Conservation (phyloP, 2,113 vertebrate species). For the Manacus vitellinus region DNA sequence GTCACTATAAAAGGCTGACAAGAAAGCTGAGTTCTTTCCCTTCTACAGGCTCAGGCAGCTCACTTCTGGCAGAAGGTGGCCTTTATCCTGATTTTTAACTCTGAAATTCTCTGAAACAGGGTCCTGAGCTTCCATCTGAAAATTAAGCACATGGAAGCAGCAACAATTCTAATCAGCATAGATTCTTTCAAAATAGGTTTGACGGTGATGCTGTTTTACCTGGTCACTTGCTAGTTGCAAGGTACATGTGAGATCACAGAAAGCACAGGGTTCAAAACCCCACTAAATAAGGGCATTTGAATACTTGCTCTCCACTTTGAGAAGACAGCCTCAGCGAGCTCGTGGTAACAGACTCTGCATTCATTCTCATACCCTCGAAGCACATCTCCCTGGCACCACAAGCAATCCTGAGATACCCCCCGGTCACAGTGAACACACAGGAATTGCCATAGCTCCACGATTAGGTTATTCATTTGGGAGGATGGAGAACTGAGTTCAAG, state of each 20-base stretch:
- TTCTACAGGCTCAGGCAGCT: background rate
- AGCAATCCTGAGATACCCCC: background rate
- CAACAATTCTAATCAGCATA: background rate
- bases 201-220: accelerated
- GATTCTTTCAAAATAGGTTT: accelerated
- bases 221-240: accelerated
- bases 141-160: background rate
- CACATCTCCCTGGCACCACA: background rate
- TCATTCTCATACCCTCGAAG: accelerated
- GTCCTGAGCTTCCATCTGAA: background rate
- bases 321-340: background rate
- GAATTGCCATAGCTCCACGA: background rate
- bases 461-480: background rate
- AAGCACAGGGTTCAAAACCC: background rate
- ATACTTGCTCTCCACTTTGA: background rate
- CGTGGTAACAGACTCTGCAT: accelerated
- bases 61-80: background rate
- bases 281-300: background rate
- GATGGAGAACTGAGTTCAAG: background rate
- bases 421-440: accelerated
- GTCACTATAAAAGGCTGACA: background rate
- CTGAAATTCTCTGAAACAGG: background rate
- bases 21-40: background rate
- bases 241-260: accelerated
- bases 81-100: background rate